phyloP scores from a whole-genome alignment of 2,797 vertebrate genomes.

The Serranus cabrilla region DNA sequence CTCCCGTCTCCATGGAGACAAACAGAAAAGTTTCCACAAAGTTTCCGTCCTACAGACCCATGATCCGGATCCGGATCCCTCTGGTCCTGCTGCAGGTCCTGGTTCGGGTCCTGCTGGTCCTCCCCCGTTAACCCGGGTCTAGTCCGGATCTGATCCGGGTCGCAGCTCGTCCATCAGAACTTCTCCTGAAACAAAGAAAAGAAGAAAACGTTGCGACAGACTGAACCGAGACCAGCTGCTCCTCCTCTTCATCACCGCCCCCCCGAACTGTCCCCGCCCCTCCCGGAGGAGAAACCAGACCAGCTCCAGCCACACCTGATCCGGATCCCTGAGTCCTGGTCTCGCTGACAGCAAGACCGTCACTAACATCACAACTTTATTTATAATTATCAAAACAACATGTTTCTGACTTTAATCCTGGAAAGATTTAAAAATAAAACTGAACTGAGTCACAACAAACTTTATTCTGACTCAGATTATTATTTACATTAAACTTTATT shows the following conservation, averaged over 20 bases:
- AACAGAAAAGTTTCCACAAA: slow-evolving; percentile 17
- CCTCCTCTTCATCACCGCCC: slow-evolving; percentile 68
- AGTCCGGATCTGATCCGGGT: background rate
- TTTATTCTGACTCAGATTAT: too few species aligned
- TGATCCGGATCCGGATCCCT: slow-evolving; percentile 20
- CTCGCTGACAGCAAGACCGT: too few species aligned
- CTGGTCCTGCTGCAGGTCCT: background rate
- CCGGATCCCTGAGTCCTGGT: too few species aligned
- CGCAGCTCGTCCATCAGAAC: slow-evolving; percentile 45
- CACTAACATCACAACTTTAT: too few species aligned
- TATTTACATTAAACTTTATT: too few species aligned
- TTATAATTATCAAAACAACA: too few species aligned
- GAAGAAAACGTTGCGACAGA: slow-evolving; percentile 74
- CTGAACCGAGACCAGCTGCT: slow-evolving; percentile 70
- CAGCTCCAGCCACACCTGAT: slow-evolving; percentile 47
- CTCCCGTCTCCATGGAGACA: slow-evolving; percentile 49
- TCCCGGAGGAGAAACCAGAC: slow-evolving; percentile 66
- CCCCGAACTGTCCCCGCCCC: slow-evolving; percentile 50
- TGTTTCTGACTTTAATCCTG: too few species aligned
- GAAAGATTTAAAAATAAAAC: too few species aligned
- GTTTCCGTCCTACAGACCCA: slow-evolving; percentile 32
- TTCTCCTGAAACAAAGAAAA: slow-evolving; percentile 66
- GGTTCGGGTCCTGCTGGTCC: background rate
- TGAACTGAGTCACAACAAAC: too few species aligned
- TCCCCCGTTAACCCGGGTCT: background rate